Base-by-base conservation (phyloP, 2,113 vertebrate genomes). In the Xenotilapia caudafasciata region DNA sequence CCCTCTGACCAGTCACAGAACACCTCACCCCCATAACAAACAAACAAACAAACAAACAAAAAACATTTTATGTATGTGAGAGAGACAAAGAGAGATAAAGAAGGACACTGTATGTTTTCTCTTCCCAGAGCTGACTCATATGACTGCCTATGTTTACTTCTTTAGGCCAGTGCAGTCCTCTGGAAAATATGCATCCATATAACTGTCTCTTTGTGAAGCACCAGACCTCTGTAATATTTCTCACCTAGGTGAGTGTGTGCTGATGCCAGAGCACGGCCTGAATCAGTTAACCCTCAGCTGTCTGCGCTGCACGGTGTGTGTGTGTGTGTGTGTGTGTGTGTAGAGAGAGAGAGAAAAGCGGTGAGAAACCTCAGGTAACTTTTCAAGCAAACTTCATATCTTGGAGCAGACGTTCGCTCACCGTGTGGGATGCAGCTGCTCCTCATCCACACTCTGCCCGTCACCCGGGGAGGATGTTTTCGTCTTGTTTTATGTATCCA, bases 171-270 rank as follows among this genome's bases (percentile, higher is more conserved):
- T 70, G 26, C 87, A 95, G 93, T 93, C 87, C 89, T 93, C 94
- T 96, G 96, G 96, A 97, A 96, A 97, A 96, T 96, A 97, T 96
- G 95, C 94, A 84, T 93, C 91, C 85, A 95, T 96, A 96, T 96
- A 96, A 97, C 90, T 95, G 96, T 95, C 92, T 92, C 96, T 96
- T 96, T 97, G 96, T 97, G 95, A 95, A 96, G 94, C 96, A 96
- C 94, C 96, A 96, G 94, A 31, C 90, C 96, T 96, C 95, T 96
- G 96, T 86, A 96, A 96, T 96, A 97, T 97, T 97, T 96, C 96
- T 86, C 96, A 97, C 96, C 90, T 88, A 94, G 92, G 96, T 96
- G 96, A 86, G 93, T 95, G 93, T 94, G 92, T 94, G 94, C 94
- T 60, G 53, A 94, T 92, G 95, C 93, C 95, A 94, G 93, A 92